Evolutionary conservation across 2,888 invertebrate genomes (phyloP).

Genomic region (Saturnia japonica): DNA sequence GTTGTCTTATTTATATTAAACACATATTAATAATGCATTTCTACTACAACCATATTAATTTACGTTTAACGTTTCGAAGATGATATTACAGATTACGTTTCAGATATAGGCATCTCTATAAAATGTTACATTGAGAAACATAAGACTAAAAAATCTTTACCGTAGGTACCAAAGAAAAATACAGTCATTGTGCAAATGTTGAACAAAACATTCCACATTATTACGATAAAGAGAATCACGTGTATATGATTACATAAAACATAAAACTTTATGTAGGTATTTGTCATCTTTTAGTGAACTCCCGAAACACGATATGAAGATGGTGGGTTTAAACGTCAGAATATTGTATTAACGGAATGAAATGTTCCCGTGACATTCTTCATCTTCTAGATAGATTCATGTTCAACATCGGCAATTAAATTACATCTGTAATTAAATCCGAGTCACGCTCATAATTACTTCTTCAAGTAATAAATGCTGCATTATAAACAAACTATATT

Average conservation of each 20-base stretch:
- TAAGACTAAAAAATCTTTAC: no score
- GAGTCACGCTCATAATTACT: background rate
- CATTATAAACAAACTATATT: background rate
- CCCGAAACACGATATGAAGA: no score
- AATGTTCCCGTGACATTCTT: background rate
- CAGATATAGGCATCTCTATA: no score
- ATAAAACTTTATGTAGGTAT: no score
- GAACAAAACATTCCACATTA: no score
- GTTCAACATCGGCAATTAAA: background rate
- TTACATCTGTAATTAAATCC: background rate
- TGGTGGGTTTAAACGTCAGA: background rate
- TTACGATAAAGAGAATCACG: no score
- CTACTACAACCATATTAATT: background rate
- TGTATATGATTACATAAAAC: no score
- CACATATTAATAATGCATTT: constrained; percentile 15
- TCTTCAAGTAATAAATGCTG: background rate
- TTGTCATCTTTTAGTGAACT: no score
- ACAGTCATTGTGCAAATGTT: no score
- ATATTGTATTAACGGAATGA: background rate
- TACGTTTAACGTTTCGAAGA: background rate
- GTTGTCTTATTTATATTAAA: constrained; percentile 4
- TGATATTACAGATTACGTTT: background rate
- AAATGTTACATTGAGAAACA: no score
- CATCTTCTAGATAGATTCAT: background rate
- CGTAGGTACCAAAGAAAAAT: no score